Base-by-base conservation (phyloP, 1,140 invertebrate species). In the Brachionus rubens region DNA sequence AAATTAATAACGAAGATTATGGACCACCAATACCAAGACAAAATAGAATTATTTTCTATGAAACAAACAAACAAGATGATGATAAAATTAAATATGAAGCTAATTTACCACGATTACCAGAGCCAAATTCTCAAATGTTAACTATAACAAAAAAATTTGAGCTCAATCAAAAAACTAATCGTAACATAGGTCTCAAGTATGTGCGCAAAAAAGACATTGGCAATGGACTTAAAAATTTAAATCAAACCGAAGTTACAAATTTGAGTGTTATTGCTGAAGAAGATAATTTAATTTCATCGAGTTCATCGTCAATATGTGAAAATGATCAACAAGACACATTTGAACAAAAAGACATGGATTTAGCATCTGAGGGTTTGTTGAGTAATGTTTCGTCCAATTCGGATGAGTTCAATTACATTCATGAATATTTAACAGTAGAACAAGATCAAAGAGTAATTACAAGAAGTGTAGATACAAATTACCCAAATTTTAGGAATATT, bases 211-310 rank as follows among this genome's bases (percentile, higher is more conserved):
- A 28, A 65, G 40, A 65, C 4, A 43, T 10, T 10, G 19, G 59
- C 7, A 24, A 14, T 43, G 59, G 59, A n/a, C 24, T 65, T 4
- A 65, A 65, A 65, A 41, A 41, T 65, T 65, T 65, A 10, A 65
- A 65, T 43, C 33, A 41, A 41, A 16, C 4, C 12, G 36, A 65
- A 43, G 14, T 43, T n/a, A 65, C 41, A 21, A 65, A 65, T 65
- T 43, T 65, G 43, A 65, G 59, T 26, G 59, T 65, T 3, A 65
- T 65, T 43, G 24, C 59, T 65, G 59, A 65, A 65, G 59, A 65
- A 28, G 59, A 65, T 24, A 65, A 19, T 43, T 24, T 65, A 28
- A 43, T 16, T 41, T 65, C 59, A 24, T 65, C 59, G 0, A 43
- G 10, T 43, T 21, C 10, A 24, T 65, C 59, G 10, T 43, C 30